Conservation (phyloP, 1,140 invertebrate genomes). For the Pseudoatta argentina region DNA sequence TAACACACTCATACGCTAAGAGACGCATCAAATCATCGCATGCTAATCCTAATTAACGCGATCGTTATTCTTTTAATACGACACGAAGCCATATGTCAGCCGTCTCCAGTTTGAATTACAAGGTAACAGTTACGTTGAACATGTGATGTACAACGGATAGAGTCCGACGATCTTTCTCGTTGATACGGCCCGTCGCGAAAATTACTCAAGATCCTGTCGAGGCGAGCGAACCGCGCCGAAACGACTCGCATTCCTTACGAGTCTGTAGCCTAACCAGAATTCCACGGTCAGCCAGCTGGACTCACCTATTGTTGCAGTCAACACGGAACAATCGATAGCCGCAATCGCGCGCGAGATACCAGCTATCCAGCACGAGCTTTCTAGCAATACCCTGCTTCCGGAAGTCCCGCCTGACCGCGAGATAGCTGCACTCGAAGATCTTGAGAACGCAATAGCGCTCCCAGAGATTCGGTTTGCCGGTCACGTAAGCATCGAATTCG, state of each 20-base stretch:
- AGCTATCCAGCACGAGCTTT: conserved; percentile 82
- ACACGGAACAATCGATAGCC: conserved; percentile 82
- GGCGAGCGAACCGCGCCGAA: background rate
- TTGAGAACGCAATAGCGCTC: conserved; percentile 78
- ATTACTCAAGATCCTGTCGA: conserved; percentile 31
- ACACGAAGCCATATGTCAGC: conserved; percentile 28
- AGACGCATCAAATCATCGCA: conserved; percentile 16
- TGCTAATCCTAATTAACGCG: conserved; percentile 25
- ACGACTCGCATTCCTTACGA: conserved; percentile 19
- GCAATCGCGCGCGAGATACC: conserved; percentile 82
- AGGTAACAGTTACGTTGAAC: conserved; percentile 23
- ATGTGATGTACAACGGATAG: background rate
- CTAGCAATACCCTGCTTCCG: conserved; percentile 79
- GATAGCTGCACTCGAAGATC: conserved; percentile 83
- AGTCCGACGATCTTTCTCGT: conserved; percentile 8
- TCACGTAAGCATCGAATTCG: conserved; percentile 83
- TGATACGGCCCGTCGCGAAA: conserved; percentile 13
- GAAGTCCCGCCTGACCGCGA: conserved; percentile 81
- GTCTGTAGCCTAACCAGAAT: conserved; percentile 21
- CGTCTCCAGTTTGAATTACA: conserved; percentile 26
- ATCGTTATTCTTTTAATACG: conserved; percentile 54
- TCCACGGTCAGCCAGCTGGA: conserved; percentile 21
- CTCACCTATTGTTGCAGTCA: conserved; percentile 83
- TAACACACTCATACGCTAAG: conserved; percentile 3
- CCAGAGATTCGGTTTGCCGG: conserved; percentile 80